Evolutionary conservation across 2,113 vertebrate species (phyloP), one percentile per base, ranked within the genome.

Genomic region (Eptesicus fuscus): DNA sequence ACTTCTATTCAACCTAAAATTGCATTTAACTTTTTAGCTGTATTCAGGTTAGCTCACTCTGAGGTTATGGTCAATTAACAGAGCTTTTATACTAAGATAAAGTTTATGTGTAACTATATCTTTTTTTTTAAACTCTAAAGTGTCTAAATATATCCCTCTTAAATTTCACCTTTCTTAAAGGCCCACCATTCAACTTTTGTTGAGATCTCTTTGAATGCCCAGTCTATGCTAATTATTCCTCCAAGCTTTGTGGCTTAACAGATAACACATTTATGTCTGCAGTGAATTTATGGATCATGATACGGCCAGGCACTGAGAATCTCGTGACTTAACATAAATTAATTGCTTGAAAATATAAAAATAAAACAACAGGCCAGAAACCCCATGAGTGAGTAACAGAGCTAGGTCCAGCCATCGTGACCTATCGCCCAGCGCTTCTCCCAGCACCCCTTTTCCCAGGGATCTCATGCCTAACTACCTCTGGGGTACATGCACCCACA

Each of bases 11-110:
- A 65, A 70, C 25, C 11, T 73, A 67, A 91, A 71, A 76, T 1
- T 63, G 12, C n/a, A n/a, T 28, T 40, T 17, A 53, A 71, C 89
- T 88, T 79, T 88, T 80, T 18, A 80, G 56, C 2, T 49, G 40
- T 14, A 77, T 40, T 86, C n/a, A 37, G 40, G n/a, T n/a, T 49
- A 87, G 76, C 42, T 93, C 18, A 49, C 37, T 16, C 28, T 78
- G 42, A 82, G 35, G 67, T 86, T 67, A 40, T 32, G 37, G 47
- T 63, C 32, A 49, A 63, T 32, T 44, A 91, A 78, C 2, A 86
- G 69, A 51, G 65, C 16, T 84, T 44, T 87, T 79, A 74, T 63
- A 87, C 70, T 90, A 71, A 85, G 85, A 89, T 86, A 59, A 73
- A 93, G 32, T 35, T 69, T 82, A 73, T 30, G 67, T 56, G n/a